Percentiles rank a stretch among this genome's conserved stretches.
phyloP scores from a whole-genome alignment of 2,113 vertebrate species.

The Tachycineta bicolor region DNA sequence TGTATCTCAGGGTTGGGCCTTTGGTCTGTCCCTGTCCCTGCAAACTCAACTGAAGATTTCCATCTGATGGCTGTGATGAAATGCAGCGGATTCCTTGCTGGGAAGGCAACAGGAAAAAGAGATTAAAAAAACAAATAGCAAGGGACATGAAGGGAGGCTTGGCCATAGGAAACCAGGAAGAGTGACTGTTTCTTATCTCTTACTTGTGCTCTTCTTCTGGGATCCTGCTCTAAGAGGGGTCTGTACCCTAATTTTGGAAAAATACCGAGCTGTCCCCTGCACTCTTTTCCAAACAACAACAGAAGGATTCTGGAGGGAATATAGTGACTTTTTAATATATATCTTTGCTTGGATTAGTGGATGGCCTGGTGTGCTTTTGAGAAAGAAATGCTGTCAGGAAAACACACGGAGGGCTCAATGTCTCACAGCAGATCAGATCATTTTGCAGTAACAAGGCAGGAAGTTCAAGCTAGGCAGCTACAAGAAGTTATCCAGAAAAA shows the following conservation, averaged over 20 bases:
- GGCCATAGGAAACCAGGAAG: background rate
- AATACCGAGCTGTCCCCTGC: background rate
- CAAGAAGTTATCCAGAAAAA: background rate
- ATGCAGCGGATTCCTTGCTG: background rate
- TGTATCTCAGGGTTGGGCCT: background rate
- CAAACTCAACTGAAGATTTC: background rate
- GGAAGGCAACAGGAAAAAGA: background rate
- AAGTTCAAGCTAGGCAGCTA: background rate
- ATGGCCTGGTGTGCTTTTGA: background rate
- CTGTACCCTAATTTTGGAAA: background rate
- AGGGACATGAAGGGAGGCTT: background rate
- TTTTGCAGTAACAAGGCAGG: slow-evolving; percentile 1
- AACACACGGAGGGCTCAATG: background rate
- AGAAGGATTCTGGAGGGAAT: background rate
- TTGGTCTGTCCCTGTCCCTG: background rate
- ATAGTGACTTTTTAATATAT: background rate
- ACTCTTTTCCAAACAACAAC: background rate
- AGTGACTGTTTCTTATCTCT: background rate
- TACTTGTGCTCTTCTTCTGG: background rate
- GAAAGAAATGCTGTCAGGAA: background rate
- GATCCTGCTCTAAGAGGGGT: fast-evolving
- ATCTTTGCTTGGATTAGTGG: background rate
- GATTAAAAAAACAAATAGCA: background rate
- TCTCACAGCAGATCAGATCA: background rate
- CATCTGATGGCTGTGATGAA: slow-evolving; percentile 10